Evolutionary conservation across 2,113 vertebrate species (phyloP).

Genomic region (Elanus axillaris): DNA sequence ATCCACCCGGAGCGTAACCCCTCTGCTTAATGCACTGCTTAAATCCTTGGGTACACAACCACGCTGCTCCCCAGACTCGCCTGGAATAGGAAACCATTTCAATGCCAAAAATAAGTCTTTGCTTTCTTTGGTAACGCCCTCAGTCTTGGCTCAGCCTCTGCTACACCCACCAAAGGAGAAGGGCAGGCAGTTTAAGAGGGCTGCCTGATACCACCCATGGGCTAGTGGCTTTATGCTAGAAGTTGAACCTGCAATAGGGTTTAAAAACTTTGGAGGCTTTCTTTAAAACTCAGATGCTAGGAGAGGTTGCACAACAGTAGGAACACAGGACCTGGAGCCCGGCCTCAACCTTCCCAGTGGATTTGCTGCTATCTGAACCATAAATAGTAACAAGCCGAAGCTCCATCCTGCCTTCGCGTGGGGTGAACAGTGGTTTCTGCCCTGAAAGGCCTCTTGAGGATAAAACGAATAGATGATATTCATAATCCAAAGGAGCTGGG

Average conservation of each 20-base stretch:
- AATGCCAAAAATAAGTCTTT: constrained; percentile 39
- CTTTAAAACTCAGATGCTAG: not conserved
- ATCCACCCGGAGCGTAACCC: constrained; percentile 53
- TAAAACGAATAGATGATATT: not conserved
- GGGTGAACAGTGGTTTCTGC: not conserved
- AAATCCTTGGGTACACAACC: constrained; percentile 59
- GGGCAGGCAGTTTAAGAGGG: not conserved
- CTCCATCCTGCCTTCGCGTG: not conserved
- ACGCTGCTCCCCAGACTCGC: not conserved
- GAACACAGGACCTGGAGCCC: not conserved
- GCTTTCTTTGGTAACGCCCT: constrained; percentile 22
- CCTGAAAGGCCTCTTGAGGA: constrained; percentile 19
- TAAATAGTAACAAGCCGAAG: not conserved
- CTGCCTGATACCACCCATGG: not conserved
- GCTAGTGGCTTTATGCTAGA: not conserved
- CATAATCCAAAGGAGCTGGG: not conserved
- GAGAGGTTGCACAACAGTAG: not conserved
- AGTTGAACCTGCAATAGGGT: not conserved
- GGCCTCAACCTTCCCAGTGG: not conserved
- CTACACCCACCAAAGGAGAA: not conserved
- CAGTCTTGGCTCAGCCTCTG: not conserved
- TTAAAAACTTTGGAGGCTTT: not conserved
- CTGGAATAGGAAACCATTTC: constrained; percentile 52
- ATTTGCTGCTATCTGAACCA: not conserved
- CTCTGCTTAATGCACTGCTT: constrained; percentile 61